A percentile compares a stretch with the other conserved stretches of the same genome.
Evolutionary conservation across 1,140 invertebrate genomes (phyloP).

Genomic region (Metaphire vulgaris): DNA sequence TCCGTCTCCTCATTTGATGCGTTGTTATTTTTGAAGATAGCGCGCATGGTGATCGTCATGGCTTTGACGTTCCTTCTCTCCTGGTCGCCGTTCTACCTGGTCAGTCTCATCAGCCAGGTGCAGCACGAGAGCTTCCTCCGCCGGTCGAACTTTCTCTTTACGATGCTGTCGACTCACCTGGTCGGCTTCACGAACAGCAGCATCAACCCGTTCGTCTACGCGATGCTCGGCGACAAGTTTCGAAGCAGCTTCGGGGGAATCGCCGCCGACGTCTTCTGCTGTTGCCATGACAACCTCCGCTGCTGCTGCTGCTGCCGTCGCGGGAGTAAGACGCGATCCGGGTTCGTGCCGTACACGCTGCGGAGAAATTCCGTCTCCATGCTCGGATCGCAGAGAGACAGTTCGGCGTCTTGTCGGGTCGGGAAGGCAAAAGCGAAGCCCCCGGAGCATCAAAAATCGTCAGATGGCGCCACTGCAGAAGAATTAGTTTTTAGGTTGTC

Average conservation of each 20-base stretch:
- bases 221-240: constrained; percentile 46
- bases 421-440: too few species aligned
- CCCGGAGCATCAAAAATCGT: too few species aligned
- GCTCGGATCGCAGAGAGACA: too few species aligned
- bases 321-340: too few species aligned
- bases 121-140: constrained; percentile 41
- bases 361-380: too few species aligned
- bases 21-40: constrained; percentile 3
- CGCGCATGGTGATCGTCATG: constrained; percentile 4
- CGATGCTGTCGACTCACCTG: constrained; percentile 51
- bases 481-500: too few species aligned
- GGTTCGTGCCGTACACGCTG: too few species aligned
- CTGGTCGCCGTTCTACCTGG: constrained; percentile 52
- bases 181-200: constrained; percentile 57
- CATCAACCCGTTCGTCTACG: constrained; percentile 72
- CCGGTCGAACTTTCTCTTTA: constrained; percentile 48
- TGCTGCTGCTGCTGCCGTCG: neutral
- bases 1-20: too few species aligned
- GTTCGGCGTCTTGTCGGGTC: too few species aligned
- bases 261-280: neutral
- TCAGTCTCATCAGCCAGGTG: constrained; percentile 45
- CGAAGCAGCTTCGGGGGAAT: neutral
- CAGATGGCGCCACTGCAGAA: too few species aligned
- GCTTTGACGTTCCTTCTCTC: constrained; percentile 24
- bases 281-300: neutral